Percentiles rank a stretch among this genome's conserved stretches.
Conservation (phyloP, 2,797 vertebrate genomes). For the Xiphorhynchus erythropygius region DNA sequence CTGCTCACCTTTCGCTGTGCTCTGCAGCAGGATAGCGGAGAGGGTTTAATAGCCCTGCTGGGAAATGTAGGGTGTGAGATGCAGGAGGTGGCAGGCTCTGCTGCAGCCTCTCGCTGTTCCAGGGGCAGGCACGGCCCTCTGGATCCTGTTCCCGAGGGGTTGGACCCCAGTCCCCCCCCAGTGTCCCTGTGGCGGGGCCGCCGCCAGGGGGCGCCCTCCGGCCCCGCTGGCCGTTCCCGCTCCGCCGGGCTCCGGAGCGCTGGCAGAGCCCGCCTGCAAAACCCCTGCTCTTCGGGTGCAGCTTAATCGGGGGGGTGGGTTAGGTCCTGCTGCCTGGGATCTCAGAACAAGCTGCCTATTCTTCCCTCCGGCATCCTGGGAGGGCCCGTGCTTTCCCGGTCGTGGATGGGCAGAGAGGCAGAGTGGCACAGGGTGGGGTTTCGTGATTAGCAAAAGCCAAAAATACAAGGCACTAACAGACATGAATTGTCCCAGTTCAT, state of each 20-base stretch:
- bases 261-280: too few relatives aligned
- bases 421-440: rapidly evolving
- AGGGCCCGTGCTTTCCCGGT: rapidly evolving
- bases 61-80: neutral
- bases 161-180: too few relatives aligned
- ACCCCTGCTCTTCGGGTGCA: neutral
- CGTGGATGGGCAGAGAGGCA: neutral
- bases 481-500: neutral
- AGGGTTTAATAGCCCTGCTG: rapidly evolving
- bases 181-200: too few relatives aligned
- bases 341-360: neutral
- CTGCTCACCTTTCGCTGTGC: neutral
- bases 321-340: neutral
- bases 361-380: neutral
- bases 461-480: neutral
- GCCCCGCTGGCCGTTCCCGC: too few relatives aligned
- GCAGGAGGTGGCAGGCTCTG: neutral
- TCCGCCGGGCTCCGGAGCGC: too few relatives aligned
- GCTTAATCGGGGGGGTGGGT: neutral
- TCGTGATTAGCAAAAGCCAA: neutral
- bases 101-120: too few relatives aligned
- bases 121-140: too few relatives aligned
- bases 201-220: slow-evolving; percentile 4
- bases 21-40: neutral
- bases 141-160: too few relatives aligned